Evolutionary conservation across 1,140 invertebrate species (phyloP).

Genomic region (Galendromus occidentalis): DNA sequence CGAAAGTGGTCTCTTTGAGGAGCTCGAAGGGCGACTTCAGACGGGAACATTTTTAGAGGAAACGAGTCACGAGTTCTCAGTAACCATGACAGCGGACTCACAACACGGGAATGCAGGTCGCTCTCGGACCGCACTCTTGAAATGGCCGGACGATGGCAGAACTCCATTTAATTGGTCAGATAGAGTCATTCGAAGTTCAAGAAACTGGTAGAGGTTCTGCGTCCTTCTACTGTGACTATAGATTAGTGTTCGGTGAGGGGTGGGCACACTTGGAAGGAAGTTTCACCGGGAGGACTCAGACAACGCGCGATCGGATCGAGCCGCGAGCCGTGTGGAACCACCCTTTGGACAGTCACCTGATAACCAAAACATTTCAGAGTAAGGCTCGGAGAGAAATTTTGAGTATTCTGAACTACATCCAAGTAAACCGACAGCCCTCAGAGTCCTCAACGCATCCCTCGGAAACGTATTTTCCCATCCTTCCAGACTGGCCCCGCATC

Average conservation of each 20-base stretch:
- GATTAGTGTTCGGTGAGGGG: background rate
- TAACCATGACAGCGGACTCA: too few species aligned
- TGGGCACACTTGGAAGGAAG: background rate
- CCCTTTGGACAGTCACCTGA: background rate
- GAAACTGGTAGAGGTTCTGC: background rate
- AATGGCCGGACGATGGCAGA: background rate
- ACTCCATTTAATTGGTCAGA: background rate
- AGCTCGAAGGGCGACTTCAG: too few species aligned
- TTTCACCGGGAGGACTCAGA: background rate
- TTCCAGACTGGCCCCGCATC: background rate
- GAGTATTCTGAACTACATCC: background rate
- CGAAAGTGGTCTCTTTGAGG: too few species aligned
- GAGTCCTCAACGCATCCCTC: background rate
- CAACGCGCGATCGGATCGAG: background rate
- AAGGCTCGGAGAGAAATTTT: background rate
- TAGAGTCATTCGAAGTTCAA: background rate
- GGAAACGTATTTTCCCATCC: background rate
- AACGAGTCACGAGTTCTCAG: too few species aligned
- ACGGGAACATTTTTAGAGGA: too few species aligned
- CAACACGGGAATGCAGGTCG: too few species aligned
- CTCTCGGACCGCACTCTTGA: too few species aligned
- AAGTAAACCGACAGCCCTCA: background rate
- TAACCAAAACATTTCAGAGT: conserved; percentile 1
- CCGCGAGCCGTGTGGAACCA: background rate
- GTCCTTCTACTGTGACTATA: background rate